Conservation (phyloP, 2,888 invertebrate genomes). For the Drosophila kokeensis region DNA sequence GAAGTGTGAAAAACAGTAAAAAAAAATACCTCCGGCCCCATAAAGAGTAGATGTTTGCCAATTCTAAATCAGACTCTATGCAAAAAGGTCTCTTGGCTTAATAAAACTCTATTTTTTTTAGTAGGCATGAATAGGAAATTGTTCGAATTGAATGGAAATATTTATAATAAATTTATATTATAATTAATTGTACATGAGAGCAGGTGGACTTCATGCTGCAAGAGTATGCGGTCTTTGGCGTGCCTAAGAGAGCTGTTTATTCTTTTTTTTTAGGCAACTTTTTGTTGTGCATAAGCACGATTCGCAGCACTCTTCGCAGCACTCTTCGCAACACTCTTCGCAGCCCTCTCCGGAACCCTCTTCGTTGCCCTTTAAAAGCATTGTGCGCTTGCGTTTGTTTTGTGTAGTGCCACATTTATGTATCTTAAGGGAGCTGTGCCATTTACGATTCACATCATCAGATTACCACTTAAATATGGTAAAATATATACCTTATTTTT, state of each 20-base stretch:
- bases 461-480: slow-evolving; percentile 24
- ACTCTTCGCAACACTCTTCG: neutral
- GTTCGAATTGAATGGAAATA: neutral
- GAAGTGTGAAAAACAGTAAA: neutral
- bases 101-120: neutral
- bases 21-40: neutral
- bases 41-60: neutral
- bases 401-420: slow-evolving; percentile 47
- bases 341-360: no score
- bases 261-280: neutral
- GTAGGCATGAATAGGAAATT: neutral
- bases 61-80: neutral
- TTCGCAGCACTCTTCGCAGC: neutral
- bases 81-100: neutral
- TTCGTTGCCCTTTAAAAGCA: neutral
- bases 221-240: neutral
- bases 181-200: neutral
- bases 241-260: neutral
- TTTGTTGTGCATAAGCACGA: slow-evolving; percentile 42
- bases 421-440: slow-evolving; percentile 68
- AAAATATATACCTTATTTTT: slow-evolving; percentile 17
- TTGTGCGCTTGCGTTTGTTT: slow-evolving; percentile 3
- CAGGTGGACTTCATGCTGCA: neutral
- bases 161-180: neutral
- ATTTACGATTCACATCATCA: slow-evolving; percentile 43